phyloP scores from a whole-genome alignment of 92 coral and sea anemone species.

The Pocillopora grandis region DNA sequence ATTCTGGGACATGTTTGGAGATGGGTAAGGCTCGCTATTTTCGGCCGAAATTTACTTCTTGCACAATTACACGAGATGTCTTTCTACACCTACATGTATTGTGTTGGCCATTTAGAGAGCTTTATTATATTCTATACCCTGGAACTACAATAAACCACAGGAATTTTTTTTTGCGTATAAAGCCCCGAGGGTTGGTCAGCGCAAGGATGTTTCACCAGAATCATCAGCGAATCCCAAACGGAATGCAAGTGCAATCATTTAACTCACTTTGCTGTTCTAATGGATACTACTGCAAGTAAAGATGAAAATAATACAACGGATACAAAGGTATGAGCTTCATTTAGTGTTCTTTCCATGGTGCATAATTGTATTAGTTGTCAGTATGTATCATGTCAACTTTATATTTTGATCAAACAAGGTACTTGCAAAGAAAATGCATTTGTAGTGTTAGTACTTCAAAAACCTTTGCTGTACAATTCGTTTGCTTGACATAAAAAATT shows the following conservation, averaged over 20 bases:
- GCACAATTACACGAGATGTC: neutral
- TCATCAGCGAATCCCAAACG: neutral
- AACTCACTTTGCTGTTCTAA: conserved; percentile 2
- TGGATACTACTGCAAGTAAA: neutral
- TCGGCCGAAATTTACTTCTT: neutral
- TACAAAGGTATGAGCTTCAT: neutral
- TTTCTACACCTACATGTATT: neutral
- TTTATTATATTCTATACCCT: neutral
- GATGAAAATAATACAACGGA: neutral
- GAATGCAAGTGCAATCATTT: neutral
- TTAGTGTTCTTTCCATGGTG: no score
- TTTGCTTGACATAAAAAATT: no score
- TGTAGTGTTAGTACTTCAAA: no score
- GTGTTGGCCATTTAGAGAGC: neutral
- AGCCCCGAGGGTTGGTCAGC: neutral
- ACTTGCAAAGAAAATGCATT: no score
- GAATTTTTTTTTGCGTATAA: neutral
- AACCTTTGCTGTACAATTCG: no score
- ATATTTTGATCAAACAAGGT: no score
- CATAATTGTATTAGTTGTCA: no score
- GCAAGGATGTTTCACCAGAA: neutral
- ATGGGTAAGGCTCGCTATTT: neutral
- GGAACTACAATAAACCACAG: neutral
- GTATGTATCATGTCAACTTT: no score
- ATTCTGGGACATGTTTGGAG: neutral